These are phyloP conservation scores for Fratercula arctica DNA, from an alignment of 2,797 vertebrate species.

Conservation along the genomic window DNA sequence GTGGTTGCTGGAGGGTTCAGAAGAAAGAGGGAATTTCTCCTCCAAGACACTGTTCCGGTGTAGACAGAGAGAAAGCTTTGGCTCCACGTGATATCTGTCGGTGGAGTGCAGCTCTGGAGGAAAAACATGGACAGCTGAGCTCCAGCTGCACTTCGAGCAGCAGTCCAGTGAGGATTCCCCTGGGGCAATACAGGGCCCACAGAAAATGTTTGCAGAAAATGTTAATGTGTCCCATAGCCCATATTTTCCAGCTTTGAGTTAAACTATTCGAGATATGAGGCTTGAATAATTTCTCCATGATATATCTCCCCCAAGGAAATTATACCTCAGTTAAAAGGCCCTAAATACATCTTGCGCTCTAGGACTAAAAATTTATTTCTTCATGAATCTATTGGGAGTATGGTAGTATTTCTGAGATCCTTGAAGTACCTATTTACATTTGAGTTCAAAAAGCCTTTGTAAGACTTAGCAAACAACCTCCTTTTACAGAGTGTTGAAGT, in stretches of 20 bases:
- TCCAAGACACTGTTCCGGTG: accelerated
- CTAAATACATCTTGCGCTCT: constrained; percentile 12
- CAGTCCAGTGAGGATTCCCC: not conserved
- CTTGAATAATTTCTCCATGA: constrained; percentile 2
- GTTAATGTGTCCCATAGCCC: not conserved
- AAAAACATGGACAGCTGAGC: not conserved
- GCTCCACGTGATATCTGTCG: accelerated
- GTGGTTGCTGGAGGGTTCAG: not conserved
- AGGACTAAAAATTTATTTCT: constrained; percentile 6
- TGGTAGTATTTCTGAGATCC: not conserved
- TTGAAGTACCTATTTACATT: constrained; percentile 39
- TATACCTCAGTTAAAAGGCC: not conserved
- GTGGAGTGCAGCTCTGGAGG: not conserved
- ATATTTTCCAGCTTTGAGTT: not conserved
- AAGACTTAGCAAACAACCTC: not conserved
- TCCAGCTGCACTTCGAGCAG: not conserved
- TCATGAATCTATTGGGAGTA: not conserved
- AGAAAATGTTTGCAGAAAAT: not conserved
- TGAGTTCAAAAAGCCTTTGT: constrained; percentile 30
- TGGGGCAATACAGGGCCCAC: not conserved
- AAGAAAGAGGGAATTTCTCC: not conserved
- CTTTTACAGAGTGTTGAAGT: not conserved
- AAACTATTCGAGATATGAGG: not conserved
- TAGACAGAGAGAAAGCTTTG: not conserved
- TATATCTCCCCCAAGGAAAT: not conserved